These are phyloP conservation scores for Potorous gilbertii DNA, from an alignment of 2,797 vertebrate species.

Conservation along the genomic window DNA sequence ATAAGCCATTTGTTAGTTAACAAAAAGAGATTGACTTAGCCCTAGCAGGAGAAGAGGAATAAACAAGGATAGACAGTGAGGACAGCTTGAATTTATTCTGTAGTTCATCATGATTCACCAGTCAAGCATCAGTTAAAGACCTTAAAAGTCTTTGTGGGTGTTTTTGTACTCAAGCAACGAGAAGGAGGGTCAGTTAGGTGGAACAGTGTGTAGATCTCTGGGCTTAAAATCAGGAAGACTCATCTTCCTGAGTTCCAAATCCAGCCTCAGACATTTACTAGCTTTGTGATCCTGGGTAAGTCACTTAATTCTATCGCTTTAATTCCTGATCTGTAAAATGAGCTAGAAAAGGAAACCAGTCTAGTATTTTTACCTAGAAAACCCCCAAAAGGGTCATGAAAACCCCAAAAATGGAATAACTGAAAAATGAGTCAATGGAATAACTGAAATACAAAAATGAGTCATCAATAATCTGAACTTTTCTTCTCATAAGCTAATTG, in stretches of 20 bases:
- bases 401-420: not conserved
- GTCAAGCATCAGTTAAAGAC: not conserved
- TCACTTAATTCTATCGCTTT: too few relatives aligned
- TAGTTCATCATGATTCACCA: not conserved
- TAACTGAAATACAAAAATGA: not conserved
- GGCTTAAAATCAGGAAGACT: not conserved
- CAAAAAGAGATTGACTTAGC: not conserved
- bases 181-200: not conserved
- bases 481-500: not conserved
- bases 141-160: not conserved
- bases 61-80: not conserved
- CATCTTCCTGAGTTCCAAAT: not conserved
- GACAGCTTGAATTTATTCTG: not conserved
- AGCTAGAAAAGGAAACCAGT: not conserved
- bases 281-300: not conserved
- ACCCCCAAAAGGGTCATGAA: not conserved
- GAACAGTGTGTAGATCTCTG: too few relatives aligned
- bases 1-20: not conserved
- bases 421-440: not conserved
- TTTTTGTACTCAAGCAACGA: not conserved
- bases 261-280: not conserved
- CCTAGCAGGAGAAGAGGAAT: not conserved
- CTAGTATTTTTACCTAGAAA: not conserved
- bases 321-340: too few relatives aligned
- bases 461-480: not conserved